phyloP scores from a whole-genome alignment of 2,888 invertebrate genomes.

The Epistrophe eligans region DNA sequence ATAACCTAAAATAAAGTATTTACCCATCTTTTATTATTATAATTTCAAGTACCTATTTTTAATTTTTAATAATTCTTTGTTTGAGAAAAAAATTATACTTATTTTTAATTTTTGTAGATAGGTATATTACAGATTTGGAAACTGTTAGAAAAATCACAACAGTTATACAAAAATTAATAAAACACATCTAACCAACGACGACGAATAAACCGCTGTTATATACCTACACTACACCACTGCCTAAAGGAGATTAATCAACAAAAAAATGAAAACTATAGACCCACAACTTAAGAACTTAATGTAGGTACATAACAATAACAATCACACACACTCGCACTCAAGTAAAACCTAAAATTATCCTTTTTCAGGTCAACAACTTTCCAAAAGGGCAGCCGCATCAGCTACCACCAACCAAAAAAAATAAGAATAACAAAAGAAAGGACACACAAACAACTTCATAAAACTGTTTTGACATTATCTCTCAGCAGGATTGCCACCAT shows the following conservation, averaged over 20 bases:
- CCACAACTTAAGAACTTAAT: slow-evolving; percentile 29
- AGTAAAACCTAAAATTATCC: slow-evolving; percentile 53
- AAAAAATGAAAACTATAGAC: background rate
- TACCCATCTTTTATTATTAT: too few relatives aligned
- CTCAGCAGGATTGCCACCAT: slow-evolving; percentile 6
- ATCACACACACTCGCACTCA: background rate
- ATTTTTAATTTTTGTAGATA: too few relatives aligned
- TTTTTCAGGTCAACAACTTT: slow-evolving; percentile 71
- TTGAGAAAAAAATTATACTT: too few relatives aligned
- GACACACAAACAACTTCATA: slow-evolving; percentile 55
- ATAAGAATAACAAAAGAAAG: slow-evolving; percentile 15
- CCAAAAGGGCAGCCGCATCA: slow-evolving; percentile 62
- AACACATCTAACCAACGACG: slow-evolving; percentile 34
- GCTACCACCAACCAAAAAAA: slow-evolving; percentile 40
- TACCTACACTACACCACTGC: slow-evolving; percentile 11
- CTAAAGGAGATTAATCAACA: slow-evolving; percentile 34
- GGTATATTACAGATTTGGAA: too few relatives aligned
- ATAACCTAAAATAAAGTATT: too few relatives aligned
- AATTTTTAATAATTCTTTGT: too few relatives aligned
- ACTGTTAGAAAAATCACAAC: too few relatives aligned
- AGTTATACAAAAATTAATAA: background rate
- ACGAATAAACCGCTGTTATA: too few relatives aligned
- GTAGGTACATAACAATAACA: slow-evolving; percentile 22
- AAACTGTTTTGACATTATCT: slow-evolving; percentile 69
- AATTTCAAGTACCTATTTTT: too few relatives aligned